A percentile compares a stretch with the other conserved stretches of the same genome.
phyloP scores from a whole-genome alignment of 1,140 invertebrate species.

The Phenacoccus solenopsis region DNA sequence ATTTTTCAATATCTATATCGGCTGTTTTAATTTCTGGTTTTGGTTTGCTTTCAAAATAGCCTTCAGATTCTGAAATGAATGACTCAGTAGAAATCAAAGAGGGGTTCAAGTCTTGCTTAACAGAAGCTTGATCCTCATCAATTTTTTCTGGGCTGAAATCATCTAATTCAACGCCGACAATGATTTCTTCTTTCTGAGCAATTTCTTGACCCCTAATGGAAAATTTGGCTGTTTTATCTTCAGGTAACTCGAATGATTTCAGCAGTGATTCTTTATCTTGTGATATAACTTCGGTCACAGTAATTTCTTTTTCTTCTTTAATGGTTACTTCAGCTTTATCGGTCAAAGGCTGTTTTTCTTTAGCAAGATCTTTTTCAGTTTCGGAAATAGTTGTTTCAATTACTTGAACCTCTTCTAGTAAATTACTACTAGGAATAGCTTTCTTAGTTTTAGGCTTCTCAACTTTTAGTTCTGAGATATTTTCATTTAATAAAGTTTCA shows the following conservation, averaged over 20 bases:
- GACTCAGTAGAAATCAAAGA: conserved; percentile 38
- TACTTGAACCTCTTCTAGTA: conserved; percentile 28
- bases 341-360: conserved; percentile 32
- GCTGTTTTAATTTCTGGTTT: conserved; percentile 33
- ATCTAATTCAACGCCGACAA: conserved; percentile 24
- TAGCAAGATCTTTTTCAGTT: conserved; percentile 35
- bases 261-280: conserved; percentile 35
- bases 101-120: conserved; percentile 36
- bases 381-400: conserved; percentile 39
- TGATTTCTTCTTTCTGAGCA: conserved; percentile 30
- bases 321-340: conserved; percentile 30
- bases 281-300: conserved; percentile 36
- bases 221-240: conserved; percentile 29
- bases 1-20: conserved; percentile 27
- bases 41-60: conserved; percentile 32
- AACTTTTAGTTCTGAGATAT: conserved; percentile 33
- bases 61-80: conserved; percentile 36
- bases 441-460: conserved; percentile 32
- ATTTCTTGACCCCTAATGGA: conserved; percentile 30
- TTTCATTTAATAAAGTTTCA: conserved; percentile 35
- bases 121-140: conserved; percentile 25
- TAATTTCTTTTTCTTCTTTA: conserved; percentile 37
- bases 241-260: conserved; percentile 23
- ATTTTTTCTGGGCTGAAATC: conserved; percentile 24
- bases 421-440: conserved; percentile 31